Evolutionary conservation across 2,113 vertebrate species (phyloP), one percentile per base, ranked within the genome.

Genomic region (Camelus bactrianus): DNA sequence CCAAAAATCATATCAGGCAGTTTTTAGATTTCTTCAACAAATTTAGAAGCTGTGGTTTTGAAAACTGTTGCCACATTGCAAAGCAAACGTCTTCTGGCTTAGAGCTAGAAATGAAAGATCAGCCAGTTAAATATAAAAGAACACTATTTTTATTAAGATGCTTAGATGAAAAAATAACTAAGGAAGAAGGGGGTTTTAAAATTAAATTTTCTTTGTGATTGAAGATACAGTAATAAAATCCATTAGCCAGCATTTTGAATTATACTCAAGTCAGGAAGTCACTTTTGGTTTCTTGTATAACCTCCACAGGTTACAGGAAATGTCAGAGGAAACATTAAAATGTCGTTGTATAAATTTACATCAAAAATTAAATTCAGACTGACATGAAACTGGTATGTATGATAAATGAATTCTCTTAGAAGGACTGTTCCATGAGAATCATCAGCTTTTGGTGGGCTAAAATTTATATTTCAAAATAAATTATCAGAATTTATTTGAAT

Each of bases 261-360:
- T 77, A 64, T 38, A 48, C 17, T 32, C 2, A 69, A 54, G n/a
- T 69, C 60, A 94, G 8, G 22, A 79, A 83, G 19, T 79, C 58
- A 77, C 8, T 83, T 83, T 60, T 26, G 30, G 2, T 70, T 83
- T 65, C 60, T 76, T 62, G 35, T 64, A 77, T 46, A 83, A 89
- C n/a, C 28, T 92, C 17, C 46, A 70, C 24, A 89, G 30, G 15
- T 72, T 89, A 92, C 19, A 48, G 48, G 52, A 82, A 92, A 22
- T 89, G 76, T 69, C 69, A 84, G 50, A 84, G 26, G 38, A 79
- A 95, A 77, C 20, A 70, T 70, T 91, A 85, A 94, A 88, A 64
- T 79, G 46, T 10, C 35, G 58, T 48, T 89, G 19, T 58, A 69
- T 64, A 50, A 83, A 76, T 86, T 81, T 81, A 83, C 28, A 90